These are phyloP conservation scores for Lepidostoma basale DNA, from an alignment of 1,140 invertebrate species.

Conservation along the genomic window DNA sequence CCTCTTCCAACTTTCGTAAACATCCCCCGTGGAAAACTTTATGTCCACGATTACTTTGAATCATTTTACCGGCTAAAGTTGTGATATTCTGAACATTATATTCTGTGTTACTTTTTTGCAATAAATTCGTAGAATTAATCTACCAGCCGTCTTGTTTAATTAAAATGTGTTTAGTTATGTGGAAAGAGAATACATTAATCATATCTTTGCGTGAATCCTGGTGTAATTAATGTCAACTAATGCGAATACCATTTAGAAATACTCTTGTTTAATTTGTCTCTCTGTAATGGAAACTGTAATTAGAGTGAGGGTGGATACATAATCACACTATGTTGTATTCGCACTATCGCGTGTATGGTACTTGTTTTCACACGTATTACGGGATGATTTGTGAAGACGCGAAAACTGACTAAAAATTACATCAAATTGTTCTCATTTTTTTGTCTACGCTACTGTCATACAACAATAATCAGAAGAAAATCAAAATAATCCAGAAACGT, in stretches of 20 bases:
- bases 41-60: not conserved
- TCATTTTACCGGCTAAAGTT: not conserved
- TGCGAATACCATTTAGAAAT: conserved; percentile 18
- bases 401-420: no score
- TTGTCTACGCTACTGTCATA: no score
- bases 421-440: no score
- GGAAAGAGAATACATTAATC: conserved; percentile 22
- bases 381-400: no score
- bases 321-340: no score
- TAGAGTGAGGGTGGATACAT: not conserved
- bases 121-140: not conserved
- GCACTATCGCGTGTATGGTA: no score
- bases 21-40: not conserved
- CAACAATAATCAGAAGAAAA: no score
- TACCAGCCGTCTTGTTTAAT: not conserved
- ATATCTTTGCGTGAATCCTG: conserved; percentile 4
- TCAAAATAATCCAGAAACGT: no score
- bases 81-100: no score
- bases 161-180: conserved; percentile 13
- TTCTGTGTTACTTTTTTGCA: no score
- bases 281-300: not conserved
- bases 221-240: conserved; percentile 11
- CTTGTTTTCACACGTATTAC: no score
- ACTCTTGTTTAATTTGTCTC: conserved; percentile 19
- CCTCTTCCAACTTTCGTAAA: not conserved